Evolutionary conservation across 2,797 vertebrate genomes (phyloP), one percentile per base, ranked within the genome.

Genomic region (Gambusia yucatana): DNA sequence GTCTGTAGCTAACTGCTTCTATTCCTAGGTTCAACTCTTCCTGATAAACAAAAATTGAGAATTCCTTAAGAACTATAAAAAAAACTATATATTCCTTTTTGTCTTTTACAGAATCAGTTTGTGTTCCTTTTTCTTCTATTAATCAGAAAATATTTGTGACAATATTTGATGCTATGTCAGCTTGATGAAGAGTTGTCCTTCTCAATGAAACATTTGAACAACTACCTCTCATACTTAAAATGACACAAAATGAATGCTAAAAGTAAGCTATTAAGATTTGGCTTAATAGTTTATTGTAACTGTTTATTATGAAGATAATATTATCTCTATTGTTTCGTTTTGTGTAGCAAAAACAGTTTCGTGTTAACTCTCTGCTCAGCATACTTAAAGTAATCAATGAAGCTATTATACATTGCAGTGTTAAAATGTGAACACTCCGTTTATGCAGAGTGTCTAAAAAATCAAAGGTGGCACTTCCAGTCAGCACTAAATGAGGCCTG

Each of bases 381-480:
- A 20, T 25, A 6, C 0, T 4, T 25, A 41, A 73, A 25, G 52
- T 36, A 22, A 55, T 73, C 33, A n/a, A n/a, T 39, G 33, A 14
- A 43, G 36, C 22, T 14, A 3, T 55, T 41, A 55, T 48, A 73
- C 72, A 50, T n/a, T 30, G 9, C 13, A 25, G 71, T 72, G 50
- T 30, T 73, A 52, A 10, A 41, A 71, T 30, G 59, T 52, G 41
- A 17, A 20, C 16, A 16, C 10, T 0, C 30, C 0, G 17, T 43
- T 70, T 17, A 10, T 2, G 22, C 33, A 0, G 13, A 14, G 2
- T 20, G 9, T 48, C 36, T 13, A 22, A 9, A 43, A 76, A 55
- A 25, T 71, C 44, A 43, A 63, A 72, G 46, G 6, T 74, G 57
- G 84, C 30, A 25, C 57, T 65, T 39, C 28, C 43, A 48, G 57